Base-by-base conservation (phyloP, 1,140 invertebrate genomes). In the Bombus huntii region DNA sequence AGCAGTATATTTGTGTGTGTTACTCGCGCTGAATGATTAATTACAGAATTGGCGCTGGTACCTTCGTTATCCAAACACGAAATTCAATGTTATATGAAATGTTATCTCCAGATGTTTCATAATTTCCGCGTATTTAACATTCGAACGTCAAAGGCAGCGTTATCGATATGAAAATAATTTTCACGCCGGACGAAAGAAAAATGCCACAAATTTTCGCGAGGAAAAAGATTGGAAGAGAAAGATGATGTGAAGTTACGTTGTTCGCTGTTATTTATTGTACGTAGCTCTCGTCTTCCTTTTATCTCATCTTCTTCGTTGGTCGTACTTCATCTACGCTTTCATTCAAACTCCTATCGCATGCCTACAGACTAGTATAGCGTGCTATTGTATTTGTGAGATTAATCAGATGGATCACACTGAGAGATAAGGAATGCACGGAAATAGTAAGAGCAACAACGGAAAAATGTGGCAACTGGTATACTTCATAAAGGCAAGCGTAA, bases 121-220 rank as follows among this genome's bases (percentile, higher is more conserved):
- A 34, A 53, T 8, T 22, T 53, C 18, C 18, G 18, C 0, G 1
- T 68, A 3, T 34, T 12, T 25, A 37, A 37, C 3, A 37, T 10
- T 9, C 12, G 12, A 62, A n/a, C 12, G 2, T 28, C 2, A n/a
- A 59, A 59, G 10, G 28, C 1, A 13, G 28, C 28, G 12, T 62
- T n/a, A 12, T 62, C 28, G 28, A 62, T 13, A 12, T 28, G 10
- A n/a, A 62, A n/a, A 13, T 13, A 62, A 4, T 62, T n/a, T 12
- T 62, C 28, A n/a, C 28, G 4, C 28, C 13, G 13, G 28, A n/a
- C 9, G 59, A 12, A n/a, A 1, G 10, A n/a, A 62, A 62, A 15
- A 15, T 34, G 8, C 1, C 15, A 9, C 9, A 15, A 8, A 2
- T 34, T 15, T 15, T 8, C 6, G 0, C 4, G 15, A 31, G n/a